phyloP scores from a whole-genome alignment of 2,797 vertebrate genomes.

The Thripadectes ignobilis region DNA sequence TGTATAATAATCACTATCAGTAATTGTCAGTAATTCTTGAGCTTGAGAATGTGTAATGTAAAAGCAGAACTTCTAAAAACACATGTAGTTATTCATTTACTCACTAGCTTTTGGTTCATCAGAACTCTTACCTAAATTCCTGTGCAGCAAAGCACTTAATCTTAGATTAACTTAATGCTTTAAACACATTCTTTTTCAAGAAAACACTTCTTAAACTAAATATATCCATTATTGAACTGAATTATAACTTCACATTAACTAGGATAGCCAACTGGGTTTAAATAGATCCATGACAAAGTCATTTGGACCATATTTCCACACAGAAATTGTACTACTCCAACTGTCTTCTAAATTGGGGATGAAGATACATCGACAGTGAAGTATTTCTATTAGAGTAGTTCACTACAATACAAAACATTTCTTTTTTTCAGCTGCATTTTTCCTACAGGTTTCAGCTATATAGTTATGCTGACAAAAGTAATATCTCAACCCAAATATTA shows the following conservation, averaged over 20 bases:
- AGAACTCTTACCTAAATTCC: neutral
- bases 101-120: neutral
- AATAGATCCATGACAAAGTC: neutral
- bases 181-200: neutral
- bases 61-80: neutral
- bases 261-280: neutral
- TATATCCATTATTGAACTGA: neutral
- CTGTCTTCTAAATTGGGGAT: neutral
- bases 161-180: neutral
- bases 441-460: neutral
- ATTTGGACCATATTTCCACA: neutral
- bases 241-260: neutral
- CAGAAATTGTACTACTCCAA: neutral
- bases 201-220: neutral
- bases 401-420: neutral
- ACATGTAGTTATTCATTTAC: neutral
- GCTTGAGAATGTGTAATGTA: neutral
- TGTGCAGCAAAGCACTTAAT: constrained; percentile 1
- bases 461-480: neutral
- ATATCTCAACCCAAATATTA: neutral
- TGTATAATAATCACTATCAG: neutral
- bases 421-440: neutral
- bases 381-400: neutral
- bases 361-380: neutral
- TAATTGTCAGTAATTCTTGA: neutral